Percentiles rank a stretch among this genome's conserved stretches.
Evolutionary conservation across 2,113 vertebrate genomes (phyloP).

Genomic region (Antechinus stuartii): DNA sequence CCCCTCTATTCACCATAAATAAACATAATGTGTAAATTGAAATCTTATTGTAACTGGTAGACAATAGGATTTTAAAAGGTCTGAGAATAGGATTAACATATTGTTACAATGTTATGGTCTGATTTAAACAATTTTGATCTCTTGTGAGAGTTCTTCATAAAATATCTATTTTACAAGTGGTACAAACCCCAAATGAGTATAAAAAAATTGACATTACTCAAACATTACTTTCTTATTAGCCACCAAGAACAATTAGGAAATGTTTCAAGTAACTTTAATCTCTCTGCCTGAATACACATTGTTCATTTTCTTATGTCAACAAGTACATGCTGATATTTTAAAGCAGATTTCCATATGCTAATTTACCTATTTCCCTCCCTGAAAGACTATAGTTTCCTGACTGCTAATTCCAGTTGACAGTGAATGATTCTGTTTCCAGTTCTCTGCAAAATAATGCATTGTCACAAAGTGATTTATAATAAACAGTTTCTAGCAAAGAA

Average conservation of each 20-base stretch:
- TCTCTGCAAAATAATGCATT: constrained; percentile 83
- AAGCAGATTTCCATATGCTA: constrained; percentile 80
- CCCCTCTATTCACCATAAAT: constrained; percentile 48
- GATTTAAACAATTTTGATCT: constrained; percentile 65
- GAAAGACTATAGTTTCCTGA: constrained; percentile 74
- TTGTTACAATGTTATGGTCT: constrained; percentile 32
- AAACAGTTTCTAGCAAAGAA: constrained; percentile 80
- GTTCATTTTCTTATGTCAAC: constrained; percentile 78
- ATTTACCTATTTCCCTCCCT: constrained; percentile 76
- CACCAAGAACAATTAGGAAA: constrained; percentile 80
- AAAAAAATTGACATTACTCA: constrained; percentile 43
- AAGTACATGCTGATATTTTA: constrained; percentile 70
- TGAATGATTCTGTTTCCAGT: constrained; percentile 81
- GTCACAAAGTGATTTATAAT: constrained; percentile 84
- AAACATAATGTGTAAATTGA: constrained; percentile 56
- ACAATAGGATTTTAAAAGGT: constrained; percentile 61
- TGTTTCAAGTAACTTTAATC: constrained; percentile 80
- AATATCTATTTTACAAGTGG: constrained; percentile 61
- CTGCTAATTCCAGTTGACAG: constrained; percentile 82
- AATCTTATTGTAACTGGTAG: constrained; percentile 49
- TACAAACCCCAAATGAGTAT: constrained; percentile 40
- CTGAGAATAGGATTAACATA: constrained; percentile 59
- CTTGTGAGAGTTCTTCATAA: constrained; percentile 25
- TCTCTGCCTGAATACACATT: constrained; percentile 72
- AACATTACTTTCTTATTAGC: constrained; percentile 77